Base-by-base conservation (phyloP, 2,797 vertebrate genomes). In the Remorina albescens region DNA sequence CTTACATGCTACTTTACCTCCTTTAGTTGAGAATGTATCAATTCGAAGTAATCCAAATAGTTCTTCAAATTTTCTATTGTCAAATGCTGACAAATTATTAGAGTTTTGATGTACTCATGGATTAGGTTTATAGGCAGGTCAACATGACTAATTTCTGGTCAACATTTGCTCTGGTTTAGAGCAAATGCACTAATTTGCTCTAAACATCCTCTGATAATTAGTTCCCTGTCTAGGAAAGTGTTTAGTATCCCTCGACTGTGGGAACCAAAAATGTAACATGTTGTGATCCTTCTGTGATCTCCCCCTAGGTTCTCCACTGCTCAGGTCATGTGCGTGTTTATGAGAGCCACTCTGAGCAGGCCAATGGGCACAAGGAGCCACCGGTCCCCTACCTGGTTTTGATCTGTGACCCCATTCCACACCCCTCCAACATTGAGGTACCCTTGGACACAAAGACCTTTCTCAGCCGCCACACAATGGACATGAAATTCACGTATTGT, bases 401-500 rank as follows among this genome's bases (percentile, higher is more conserved):
- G 87, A 97, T 98, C 90, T 99, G 98, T 83, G 97, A 99, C 88
- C 96, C 98, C 68, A 98, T 99, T 88, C 98, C 96, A 62, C 98
- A 99, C 82, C 98, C 98, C 1, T 96, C 97, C 71, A 99, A 99
- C 92, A 99, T 99, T n/a, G 98, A 99, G 91, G 96, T 97, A 72
- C 98, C 97, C 39, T 91, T 99, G 94, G 98, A 99, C 93, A 97
- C 97, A 80, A 98, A 99, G 93, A 99, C 98, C 7, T 99, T 99
- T 81, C 96, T 99, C 85, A 99, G 98, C 92, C 97, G 97, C 87
- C 98, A 99, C 93, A 97, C 97, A 47, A 96, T 99, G 75, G 97
- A 99, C 92, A 99, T 99, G 98, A 99, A 97, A 82, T 99, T 99
- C 93, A 98, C 98, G 8, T 99, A 99, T 39, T 99, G 98, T 81